Evolutionary conservation across 2,797 vertebrate genomes (phyloP).

Genomic region (Chromis chromis): DNA sequence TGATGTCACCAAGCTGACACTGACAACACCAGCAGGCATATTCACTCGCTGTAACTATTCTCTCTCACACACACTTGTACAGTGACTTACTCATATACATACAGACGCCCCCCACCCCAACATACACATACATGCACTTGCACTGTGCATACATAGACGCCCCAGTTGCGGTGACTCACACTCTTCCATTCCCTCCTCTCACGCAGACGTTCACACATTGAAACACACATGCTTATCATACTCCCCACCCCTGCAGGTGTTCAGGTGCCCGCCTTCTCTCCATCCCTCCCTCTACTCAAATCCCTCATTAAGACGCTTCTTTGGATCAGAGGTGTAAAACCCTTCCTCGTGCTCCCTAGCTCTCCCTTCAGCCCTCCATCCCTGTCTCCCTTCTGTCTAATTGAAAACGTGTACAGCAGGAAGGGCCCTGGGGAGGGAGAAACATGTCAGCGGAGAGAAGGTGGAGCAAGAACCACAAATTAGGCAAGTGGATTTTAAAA

Average conservation of each 20-base stretch:
- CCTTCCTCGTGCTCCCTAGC: conserved; percentile 69
- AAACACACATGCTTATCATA: conserved; percentile 72
- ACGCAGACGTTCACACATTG: conserved; percentile 67
- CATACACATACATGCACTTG: conserved; percentile 6
- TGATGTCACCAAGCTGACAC: conserved; percentile 51
- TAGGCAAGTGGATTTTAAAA: conserved; percentile 47
- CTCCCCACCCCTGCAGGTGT: conserved; percentile 79
- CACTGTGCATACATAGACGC: conserved; percentile 36
- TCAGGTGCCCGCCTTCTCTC: conserved; percentile 68
- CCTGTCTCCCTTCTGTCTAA: conserved; percentile 76
- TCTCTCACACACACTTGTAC: conserved; percentile 27
- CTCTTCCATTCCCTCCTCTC: conserved; percentile 33
- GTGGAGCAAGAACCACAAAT: conserved; percentile 49
- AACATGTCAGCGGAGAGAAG: conserved; percentile 49
- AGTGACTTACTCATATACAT: conserved; percentile 38
- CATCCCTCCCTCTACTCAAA: conserved; percentile 69
- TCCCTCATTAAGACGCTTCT: conserved; percentile 79
- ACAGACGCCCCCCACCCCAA: background rate
- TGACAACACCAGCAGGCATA: conserved; percentile 53
- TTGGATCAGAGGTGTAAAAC: conserved; percentile 80
- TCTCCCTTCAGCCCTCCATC: conserved; percentile 65
- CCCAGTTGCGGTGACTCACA: conserved; percentile 23
- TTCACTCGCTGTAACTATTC: conserved; percentile 40
- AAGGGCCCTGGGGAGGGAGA: conserved; percentile 64
- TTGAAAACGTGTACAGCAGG: conserved; percentile 79